These are phyloP conservation scores for Pipistrellus pipistrellus DNA, from an alignment of 2,797 vertebrate species.

Conservation along the genomic window DNA sequence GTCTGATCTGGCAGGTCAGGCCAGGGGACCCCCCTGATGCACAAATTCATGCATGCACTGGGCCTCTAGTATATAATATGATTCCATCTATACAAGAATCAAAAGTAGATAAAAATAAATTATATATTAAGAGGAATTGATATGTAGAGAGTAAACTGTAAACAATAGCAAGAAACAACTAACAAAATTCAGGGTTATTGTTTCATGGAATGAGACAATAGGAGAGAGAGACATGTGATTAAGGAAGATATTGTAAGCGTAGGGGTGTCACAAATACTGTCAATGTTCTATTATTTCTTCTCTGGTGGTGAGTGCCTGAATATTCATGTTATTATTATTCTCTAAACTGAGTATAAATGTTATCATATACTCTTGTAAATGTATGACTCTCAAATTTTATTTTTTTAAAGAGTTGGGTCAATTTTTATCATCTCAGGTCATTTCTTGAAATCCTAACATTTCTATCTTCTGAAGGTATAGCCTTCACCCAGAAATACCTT, in stretches of 20 bases:
- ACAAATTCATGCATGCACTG: too few species aligned
- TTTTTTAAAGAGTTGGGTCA: neutral
- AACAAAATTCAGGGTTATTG: neutral
- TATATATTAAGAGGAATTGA: neutral
- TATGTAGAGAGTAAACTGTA: neutral
- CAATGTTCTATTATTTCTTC: neutral
- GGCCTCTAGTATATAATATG: neutral
- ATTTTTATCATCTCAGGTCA: slow-evolving; percentile 1
- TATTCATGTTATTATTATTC: neutral
- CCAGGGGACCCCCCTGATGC: too few species aligned
- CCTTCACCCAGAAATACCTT: neutral
- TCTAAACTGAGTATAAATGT: neutral
- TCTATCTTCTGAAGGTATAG: neutral
- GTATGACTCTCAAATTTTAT: neutral
- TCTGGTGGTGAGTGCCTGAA: too few species aligned
- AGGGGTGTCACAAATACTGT: neutral
- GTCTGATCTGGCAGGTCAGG: too few species aligned
- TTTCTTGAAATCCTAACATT: neutral
- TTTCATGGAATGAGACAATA: neutral
- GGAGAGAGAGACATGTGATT: neutral
- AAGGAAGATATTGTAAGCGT: too few species aligned
- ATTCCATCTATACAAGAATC: neutral
- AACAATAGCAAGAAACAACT: neutral
- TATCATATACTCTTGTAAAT: neutral
- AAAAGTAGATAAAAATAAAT: slow-evolving; percentile 34